phyloP scores from a whole-genome alignment of 30 jellyfish, hydroid and myxozoan genomes.

The Sanderia malayensis region DNA sequence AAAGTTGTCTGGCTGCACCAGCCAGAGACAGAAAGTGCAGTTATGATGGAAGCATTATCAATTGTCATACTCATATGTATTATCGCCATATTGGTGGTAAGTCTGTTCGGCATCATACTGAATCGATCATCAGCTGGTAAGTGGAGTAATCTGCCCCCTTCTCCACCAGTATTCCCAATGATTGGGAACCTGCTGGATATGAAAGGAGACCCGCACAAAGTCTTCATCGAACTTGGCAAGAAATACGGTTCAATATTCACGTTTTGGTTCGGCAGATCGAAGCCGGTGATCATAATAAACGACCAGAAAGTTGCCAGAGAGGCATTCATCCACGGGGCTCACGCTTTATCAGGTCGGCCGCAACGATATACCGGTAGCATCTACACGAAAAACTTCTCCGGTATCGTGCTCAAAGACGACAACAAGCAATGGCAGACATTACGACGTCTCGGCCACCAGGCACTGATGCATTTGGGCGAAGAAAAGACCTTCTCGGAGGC shows the following conservation, averaged over 20 bases:
- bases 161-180: constrained; percentile 60
- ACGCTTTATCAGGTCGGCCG: constrained; percentile 62
- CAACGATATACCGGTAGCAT: constrained; percentile 58
- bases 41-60: not conserved
- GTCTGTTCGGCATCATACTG: constrained; percentile 8
- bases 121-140: not conserved
- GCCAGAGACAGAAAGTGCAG: not conserved
- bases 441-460: constrained; percentile 52
- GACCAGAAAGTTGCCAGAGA: constrained; percentile 65
- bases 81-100: not conserved
- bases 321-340: constrained; percentile 52
- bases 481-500: constrained; percentile 26
- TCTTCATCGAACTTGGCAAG: constrained; percentile 24
- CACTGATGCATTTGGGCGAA: constrained; percentile 45
- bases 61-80: not conserved
- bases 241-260: constrained; percentile 59
- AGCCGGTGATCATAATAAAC: constrained; percentile 53
- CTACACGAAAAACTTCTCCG: constrained; percentile 57
- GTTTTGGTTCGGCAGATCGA: constrained; percentile 65
- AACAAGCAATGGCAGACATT: constrained; percentile 25
- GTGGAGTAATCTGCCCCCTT: constrained; percentile 57
- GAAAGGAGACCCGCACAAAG: constrained; percentile 36
- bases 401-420: constrained; percentile 51
- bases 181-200: constrained; percentile 50
- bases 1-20: no score